Evolutionary conservation across 2,113 vertebrate species (phyloP).

Genomic region (Spilogale gracilis): DNA sequence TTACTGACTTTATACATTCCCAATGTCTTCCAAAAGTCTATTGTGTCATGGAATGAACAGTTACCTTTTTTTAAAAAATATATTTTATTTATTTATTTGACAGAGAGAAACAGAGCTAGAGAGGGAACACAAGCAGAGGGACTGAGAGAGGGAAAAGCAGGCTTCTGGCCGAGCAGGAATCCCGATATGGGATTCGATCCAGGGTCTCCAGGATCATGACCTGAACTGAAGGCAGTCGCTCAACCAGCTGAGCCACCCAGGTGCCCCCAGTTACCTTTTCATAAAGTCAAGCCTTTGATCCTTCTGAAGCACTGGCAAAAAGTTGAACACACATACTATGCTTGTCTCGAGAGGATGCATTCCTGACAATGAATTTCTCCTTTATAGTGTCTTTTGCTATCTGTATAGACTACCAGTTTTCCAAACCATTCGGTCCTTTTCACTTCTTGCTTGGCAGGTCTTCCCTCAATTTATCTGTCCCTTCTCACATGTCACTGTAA

Average conservation of each 20-base stretch:
- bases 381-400: not conserved
- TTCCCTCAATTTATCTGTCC: not conserved
- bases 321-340: not conserved
- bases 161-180: too few relatives aligned
- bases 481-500: not conserved
- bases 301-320: not conserved
- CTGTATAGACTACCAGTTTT: not conserved
- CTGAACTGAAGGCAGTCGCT: too few relatives aligned
- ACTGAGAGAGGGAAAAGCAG: too few relatives aligned
- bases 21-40: not conserved
- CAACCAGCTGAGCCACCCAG: too few relatives aligned
- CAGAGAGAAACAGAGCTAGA: too few relatives aligned
- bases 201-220: too few relatives aligned
- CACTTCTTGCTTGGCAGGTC: not conserved
- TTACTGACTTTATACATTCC: not conserved
- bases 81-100: too few relatives aligned
- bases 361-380: not conserved
- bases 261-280: not conserved
- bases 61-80: not conserved
- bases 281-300: not conserved
- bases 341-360: not conserved
- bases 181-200: too few relatives aligned
- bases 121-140: too few relatives aligned
- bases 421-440: not conserved
- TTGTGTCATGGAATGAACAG: not conserved